These are phyloP conservation scores for Coracias cyanogaster DNA, from an alignment of 2,797 vertebrate species.

Conservation along the genomic window DNA sequence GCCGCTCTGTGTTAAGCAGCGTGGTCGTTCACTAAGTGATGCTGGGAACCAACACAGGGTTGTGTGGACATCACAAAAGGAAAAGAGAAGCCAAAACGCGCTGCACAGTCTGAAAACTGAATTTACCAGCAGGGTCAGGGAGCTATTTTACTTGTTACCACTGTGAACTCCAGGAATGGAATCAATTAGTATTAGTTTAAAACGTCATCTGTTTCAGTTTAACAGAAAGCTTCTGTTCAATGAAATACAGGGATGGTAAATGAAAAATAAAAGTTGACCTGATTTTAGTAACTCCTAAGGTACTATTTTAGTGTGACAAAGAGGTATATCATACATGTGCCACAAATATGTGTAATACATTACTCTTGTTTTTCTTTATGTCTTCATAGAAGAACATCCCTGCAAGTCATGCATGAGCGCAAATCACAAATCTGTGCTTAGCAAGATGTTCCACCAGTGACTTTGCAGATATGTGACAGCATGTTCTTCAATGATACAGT, in stretches of 20 bases:
- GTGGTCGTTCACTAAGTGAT: not conserved
- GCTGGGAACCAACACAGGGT: not conserved
- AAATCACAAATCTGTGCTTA: not conserved
- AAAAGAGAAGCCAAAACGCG: not conserved
- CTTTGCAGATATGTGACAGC: not conserved
- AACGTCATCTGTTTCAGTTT: conserved; percentile 83
- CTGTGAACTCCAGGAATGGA: conserved; percentile 80
- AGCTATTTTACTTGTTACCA: conserved; percentile 73
- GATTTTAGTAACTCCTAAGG: conserved; percentile 61
- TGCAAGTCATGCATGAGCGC: not conserved
- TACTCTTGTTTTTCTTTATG: not conserved
- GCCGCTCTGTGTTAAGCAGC: not conserved
- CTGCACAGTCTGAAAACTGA: conserved; percentile 33
- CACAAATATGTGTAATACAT: not conserved
- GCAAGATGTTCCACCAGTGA: not conserved
- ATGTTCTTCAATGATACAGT: not conserved
- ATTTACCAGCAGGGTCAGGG: conserved; percentile 66
- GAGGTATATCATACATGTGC: not conserved
- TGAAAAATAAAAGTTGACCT: conserved; percentile 69
- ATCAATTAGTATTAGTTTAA: conserved; percentile 84
- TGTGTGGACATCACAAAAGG: not conserved
- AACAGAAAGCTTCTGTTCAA: conserved; percentile 81
- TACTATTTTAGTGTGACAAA: not conserved
- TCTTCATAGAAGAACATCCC: not conserved
- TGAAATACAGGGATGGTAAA: conserved; percentile 75